Conservation (phyloP, 2,797 vertebrate species). For the Ibycter americanus region DNA sequence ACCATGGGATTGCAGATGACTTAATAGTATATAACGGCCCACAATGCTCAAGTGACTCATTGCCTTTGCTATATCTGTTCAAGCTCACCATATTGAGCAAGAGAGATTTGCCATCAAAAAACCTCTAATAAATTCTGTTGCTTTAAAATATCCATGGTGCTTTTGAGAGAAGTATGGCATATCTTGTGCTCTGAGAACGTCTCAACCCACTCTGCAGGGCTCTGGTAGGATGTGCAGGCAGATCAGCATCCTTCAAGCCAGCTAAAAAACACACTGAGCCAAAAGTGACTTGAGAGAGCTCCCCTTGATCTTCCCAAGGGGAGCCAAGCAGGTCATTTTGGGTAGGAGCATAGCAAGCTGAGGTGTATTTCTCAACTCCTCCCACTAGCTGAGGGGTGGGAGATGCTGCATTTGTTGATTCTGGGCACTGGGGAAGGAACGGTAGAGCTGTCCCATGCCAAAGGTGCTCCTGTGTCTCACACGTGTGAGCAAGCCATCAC, state of each 20-base stretch:
- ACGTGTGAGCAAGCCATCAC: background rate
- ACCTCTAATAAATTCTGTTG: background rate
- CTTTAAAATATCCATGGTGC: background rate
- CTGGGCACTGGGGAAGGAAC: background rate
- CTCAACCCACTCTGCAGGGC: background rate
- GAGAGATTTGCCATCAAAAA: background rate
- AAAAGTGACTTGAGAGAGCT: background rate
- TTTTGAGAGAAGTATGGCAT: background rate
- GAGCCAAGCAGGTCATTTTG: background rate
- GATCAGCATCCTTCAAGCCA: background rate
- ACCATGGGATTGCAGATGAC: constrained; percentile 6
- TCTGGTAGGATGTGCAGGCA: background rate
- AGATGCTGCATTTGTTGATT: background rate
- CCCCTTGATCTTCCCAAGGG: background rate
- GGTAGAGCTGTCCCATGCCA: background rate
- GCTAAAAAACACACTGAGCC: background rate
- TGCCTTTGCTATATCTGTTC: constrained; percentile 48
- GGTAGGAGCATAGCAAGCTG: background rate
- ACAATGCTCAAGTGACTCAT: constrained; percentile 30
- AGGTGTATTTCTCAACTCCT: background rate
- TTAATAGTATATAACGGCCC: constrained; percentile 10
- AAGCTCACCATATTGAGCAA: background rate
- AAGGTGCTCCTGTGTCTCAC: background rate
- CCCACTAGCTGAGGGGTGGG: too few species aligned
- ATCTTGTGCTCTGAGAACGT: background rate